Conservation (phyloP, 1,140 invertebrate species). For the Drosophila kohkoa region DNA sequence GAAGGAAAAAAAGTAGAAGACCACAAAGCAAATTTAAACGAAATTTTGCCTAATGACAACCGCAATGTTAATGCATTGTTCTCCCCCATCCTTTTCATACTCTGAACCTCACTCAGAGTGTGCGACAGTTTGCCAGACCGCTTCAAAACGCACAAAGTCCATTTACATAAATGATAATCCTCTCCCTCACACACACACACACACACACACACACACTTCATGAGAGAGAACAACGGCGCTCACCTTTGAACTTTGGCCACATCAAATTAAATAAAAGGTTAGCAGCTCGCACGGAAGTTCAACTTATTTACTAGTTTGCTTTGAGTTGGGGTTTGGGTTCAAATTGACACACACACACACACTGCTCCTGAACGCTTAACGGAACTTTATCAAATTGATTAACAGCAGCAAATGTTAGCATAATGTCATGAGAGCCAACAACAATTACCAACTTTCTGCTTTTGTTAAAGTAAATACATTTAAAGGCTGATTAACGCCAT, state of each 20-base stretch:
- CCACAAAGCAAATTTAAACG: conserved; percentile 65
- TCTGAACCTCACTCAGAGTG: neutral
- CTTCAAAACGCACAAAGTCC: conserved; percentile 53
- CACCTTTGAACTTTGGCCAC: conserved; percentile 73
- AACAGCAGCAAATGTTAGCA: neutral
- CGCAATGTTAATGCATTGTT: conserved; percentile 50
- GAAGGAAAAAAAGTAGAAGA: conserved; percentile 1
- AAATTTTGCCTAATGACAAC: conserved; percentile 38
- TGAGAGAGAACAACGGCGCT: conserved; percentile 14
- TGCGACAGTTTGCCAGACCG: conserved; percentile 34
- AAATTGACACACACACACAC: neutral
- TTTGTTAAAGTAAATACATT: neutral
- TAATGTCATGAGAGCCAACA: neutral
- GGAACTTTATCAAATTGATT: conserved; percentile 1
- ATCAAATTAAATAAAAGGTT: conserved; percentile 78
- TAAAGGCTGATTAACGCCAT: too few relatives aligned
- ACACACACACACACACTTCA: conserved; percentile 11
- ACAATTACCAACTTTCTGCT: neutral
- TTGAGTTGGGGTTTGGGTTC: neutral
- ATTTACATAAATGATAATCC: conserved; percentile 73
- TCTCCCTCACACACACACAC: conserved; percentile 10
- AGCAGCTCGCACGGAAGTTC: conserved; percentile 22
- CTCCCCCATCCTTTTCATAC: neutral
- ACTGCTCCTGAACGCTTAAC: neutral
- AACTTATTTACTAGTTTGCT: too few relatives aligned